A percentile compares a stretch with the other conserved stretches of the same genome.
Evolutionary conservation across 2,888 invertebrate species (phyloP).

Genomic region (Drosophila algonquin): DNA sequence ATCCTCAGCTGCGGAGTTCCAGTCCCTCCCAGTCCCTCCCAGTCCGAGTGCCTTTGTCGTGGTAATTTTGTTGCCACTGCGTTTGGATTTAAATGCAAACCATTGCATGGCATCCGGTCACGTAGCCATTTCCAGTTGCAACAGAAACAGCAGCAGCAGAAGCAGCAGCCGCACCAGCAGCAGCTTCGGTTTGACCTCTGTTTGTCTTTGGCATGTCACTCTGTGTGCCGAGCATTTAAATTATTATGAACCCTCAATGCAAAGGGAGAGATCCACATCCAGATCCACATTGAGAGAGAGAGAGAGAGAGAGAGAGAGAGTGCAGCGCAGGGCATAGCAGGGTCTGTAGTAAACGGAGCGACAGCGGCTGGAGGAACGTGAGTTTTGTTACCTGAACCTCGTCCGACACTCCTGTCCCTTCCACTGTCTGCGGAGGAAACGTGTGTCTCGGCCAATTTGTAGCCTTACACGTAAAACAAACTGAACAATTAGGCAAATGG

Average conservation of each 20-base stretch:
- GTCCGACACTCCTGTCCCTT: neutral
- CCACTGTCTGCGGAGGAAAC: conserved; percentile 54
- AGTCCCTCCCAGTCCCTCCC: neutral
- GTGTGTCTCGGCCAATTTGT: conserved; percentile 78
- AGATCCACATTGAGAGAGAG: neutral
- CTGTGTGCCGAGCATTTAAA: conserved; percentile 81
- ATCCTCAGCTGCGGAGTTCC: conserved; percentile 10
- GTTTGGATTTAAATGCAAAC: conserved; percentile 75
- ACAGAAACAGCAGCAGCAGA: conserved; percentile 17
- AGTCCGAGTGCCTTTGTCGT: conserved; percentile 69
- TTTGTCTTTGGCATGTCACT: conserved; percentile 80
- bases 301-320: neutral
- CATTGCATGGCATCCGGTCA: conserved; percentile 75
- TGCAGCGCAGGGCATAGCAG: neutral
- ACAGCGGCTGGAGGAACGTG: conserved; percentile 7
- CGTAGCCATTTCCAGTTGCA: conserved; percentile 77
- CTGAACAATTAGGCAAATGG: conserved; percentile 79
- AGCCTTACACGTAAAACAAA: conserved; percentile 78
- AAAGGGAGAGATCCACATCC: neutral
- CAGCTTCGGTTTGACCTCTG: conserved; percentile 67
- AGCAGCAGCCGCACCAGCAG: conserved; percentile 12
- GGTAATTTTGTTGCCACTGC: conserved; percentile 75
- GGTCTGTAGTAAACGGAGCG: neutral
- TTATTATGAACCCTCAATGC: conserved; percentile 75
- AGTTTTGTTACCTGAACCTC: conserved; percentile 3